Conservation (phyloP, 2,888 invertebrate genomes). For the Noctua comes region DNA sequence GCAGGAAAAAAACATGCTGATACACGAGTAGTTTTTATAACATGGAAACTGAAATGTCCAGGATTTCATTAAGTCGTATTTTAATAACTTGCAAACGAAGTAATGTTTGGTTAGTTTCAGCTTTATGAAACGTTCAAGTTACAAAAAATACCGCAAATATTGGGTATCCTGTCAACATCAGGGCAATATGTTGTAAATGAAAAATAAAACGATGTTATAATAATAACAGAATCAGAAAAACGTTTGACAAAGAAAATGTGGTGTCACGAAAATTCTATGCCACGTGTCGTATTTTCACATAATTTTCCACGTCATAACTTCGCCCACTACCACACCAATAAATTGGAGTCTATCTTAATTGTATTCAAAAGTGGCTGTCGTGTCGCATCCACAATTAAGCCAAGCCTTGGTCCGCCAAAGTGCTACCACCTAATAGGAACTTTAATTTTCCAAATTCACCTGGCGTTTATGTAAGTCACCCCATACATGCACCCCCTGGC, state of each 20-base stretch:
- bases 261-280: not conserved
- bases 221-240: conserved; percentile 3
- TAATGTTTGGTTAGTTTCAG: conserved; percentile 3
- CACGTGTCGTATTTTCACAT: conserved; percentile 4
- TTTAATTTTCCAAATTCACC: conserved; percentile 90
- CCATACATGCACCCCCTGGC: conserved; percentile 82
- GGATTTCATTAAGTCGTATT: conserved; percentile 2
- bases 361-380: conserved; percentile 61
- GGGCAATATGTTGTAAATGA: not conserved
- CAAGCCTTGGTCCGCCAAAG: conserved; percentile 62
- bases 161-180: not conserved
- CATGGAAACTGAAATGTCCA: not conserved
- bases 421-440: conserved; percentile 70
- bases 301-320: conserved; percentile 16
- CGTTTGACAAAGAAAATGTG: not conserved
- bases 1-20: not conserved
- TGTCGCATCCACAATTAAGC: conserved; percentile 67
- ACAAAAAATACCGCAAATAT: not conserved
- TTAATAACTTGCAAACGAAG: not conserved
- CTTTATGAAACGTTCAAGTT: not conserved
- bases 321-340: conserved; percentile 32
- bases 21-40: conserved; percentile 6
- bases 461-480: conserved; percentile 87
- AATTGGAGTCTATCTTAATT: conserved; percentile 53
- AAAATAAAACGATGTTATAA: conserved; percentile 5